Base-by-base conservation (phyloP, 92 coral and sea anemone genomes). In the Heliopora coerulea region DNA sequence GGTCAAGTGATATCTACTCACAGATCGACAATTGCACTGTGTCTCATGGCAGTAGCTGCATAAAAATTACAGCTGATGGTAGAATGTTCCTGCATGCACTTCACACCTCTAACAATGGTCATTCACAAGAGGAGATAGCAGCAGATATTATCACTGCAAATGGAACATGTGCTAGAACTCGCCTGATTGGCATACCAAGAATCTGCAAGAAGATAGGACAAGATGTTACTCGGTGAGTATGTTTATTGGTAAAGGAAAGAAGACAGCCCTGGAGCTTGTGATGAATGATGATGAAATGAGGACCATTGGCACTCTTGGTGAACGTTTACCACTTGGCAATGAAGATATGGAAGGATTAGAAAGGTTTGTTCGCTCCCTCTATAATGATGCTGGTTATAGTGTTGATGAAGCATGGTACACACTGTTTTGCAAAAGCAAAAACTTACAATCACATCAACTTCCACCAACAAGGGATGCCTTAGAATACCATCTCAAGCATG, bases 211-310 rank as follows among this genome's bases (percentile, higher is more conserved):
- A n/a, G n/a, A n/a, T n/a, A n/a, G n/a, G n/a, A n/a, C n/a, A n/a
- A n/a, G n/a, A n/a, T n/a, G n/a, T n/a, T n/a, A n/a, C n/a, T n/a
- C n/a, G n/a, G n/a, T n/a, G n/a, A 82, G 84, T 39, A 44, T 72
- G 11, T 82, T 86, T 57, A 84, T 37, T 34, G 75, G 79, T 2
- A 86, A 86, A 83, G 87, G 87, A 41, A 86, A 86, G 52, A 86
- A 72, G 86, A 64, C 66, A 44, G 86, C 91, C 3, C 37, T 86
- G 28, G 78, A 83, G 8, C 60, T 86, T 2, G 75, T 78, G 28
- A n/a, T n/a, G n/a, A n/a, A n/a, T n/a, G n/a, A n/a, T n/a, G n/a
- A n/a, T n/a, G n/a, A n/a, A n/a, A n/a, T n/a, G n/a, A n/a, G n/a
- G n/a, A n/a, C n/a, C n/a, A n/a, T n/a, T n/a, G n/a, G n/a, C n/a